Evolutionary conservation across 2,888 invertebrate genomes (phyloP).

Genomic region (Noctua fimbriata): DNA sequence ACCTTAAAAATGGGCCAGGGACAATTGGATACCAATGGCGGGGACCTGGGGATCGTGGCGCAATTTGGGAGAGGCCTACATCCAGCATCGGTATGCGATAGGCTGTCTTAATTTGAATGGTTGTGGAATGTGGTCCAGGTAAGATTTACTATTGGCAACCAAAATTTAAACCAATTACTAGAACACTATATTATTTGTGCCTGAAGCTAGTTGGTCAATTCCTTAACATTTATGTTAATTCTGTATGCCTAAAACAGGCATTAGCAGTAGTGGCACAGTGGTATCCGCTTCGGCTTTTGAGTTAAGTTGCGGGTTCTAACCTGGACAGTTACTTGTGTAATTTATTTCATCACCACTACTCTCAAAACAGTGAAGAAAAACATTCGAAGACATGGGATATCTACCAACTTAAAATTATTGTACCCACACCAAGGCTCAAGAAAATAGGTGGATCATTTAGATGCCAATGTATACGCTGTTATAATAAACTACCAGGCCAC

Average conservation of each 20-base stretch:
- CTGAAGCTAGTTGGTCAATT: neutral
- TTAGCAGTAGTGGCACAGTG: neutral
- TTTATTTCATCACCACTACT: too few species aligned
- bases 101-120: neutral
- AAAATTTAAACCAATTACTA: neutral
- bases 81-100: slow-evolving; percentile 10
- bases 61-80: slow-evolving; percentile 10
- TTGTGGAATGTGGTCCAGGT: slow-evolving; percentile 14
- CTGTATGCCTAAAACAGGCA: neutral
- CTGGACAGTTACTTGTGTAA: neutral
- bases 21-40: neutral
- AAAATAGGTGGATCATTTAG: too few species aligned
- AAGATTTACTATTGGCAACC: neutral
- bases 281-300: neutral
- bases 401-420: too few species aligned
- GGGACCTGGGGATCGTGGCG: neutral
- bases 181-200: neutral
- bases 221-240: neutral
- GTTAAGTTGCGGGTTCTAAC: neutral
- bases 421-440: too few species aligned
- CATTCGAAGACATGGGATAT: too few species aligned
- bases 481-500: too few species aligned
- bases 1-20: neutral
- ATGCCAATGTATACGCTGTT: too few species aligned
- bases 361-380: too few species aligned